These are phyloP conservation scores for Chaitophorus viminalis DNA, from an alignment of 2,888 invertebrate species.

Conservation along the genomic window DNA sequence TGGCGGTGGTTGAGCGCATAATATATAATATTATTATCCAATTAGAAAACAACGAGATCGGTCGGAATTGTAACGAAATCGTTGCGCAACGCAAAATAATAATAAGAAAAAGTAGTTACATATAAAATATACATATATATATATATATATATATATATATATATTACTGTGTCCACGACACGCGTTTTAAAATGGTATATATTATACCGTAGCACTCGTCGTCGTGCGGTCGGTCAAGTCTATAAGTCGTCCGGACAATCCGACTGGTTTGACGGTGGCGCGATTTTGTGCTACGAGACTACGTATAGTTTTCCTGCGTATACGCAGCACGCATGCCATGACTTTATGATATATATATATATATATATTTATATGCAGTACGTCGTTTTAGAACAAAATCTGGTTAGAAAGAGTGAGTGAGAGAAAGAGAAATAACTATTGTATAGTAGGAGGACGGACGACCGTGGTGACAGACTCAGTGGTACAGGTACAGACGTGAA, in stretches of 20 bases:
- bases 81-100: constrained; percentile 26
- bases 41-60: constrained; percentile 43
- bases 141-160: constrained; percentile 2
- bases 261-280: constrained; percentile 12
- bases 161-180: constrained; percentile 11
- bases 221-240: neutral
- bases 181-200: neutral
- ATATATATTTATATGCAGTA: no score
- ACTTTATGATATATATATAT: no score
- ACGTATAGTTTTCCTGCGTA: no score
- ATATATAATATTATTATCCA: constrained; percentile 4
- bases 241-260: constrained; percentile 27
- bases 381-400: no score
- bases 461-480: no score
- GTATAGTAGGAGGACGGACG: no score
- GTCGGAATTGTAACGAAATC: constrained; percentile 37
- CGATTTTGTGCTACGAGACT: neutral
- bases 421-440: no score
- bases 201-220: neutral
- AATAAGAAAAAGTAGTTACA: neutral
- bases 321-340: neutral
- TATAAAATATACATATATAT: neutral
- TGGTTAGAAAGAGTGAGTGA: no score
- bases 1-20: neutral
- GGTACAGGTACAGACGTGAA: no score